These are phyloP conservation scores for Coptodon bakossiorum DNA, from an alignment of 2,113 vertebrate species.

Conservation along the genomic window DNA sequence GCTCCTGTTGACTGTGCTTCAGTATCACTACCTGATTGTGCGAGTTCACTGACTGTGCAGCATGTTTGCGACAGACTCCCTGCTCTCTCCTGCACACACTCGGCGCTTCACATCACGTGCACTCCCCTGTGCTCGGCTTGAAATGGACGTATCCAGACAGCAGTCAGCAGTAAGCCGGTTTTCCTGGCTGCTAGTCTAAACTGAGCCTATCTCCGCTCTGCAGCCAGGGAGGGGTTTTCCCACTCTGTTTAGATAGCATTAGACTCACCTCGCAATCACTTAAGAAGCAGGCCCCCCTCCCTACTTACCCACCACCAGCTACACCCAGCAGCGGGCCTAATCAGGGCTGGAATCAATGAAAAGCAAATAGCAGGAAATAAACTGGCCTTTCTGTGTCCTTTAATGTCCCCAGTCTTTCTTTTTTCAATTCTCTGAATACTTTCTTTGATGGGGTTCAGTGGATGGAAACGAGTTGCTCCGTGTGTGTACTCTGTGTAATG, in stretches of 20 bases:
- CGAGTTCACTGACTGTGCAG: not conserved
- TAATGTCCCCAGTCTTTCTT: not conserved
- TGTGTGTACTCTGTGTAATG: not conserved
- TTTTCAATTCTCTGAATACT: not conserved
- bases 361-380: slow-evolving; percentile 23
- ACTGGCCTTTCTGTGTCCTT: not conserved
- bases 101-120: not conserved
- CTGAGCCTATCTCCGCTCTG: slow-evolving; percentile 36
- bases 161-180: slow-evolving; percentile 11
- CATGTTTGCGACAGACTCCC: not conserved
- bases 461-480: not conserved
- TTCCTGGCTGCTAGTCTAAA: slow-evolving; percentile 26
- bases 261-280: slow-evolving; percentile 40
- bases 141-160: slow-evolving; percentile 29
- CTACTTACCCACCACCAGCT: not conserved
- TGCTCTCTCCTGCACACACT: not conserved
- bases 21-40: not conserved
- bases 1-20: not conserved
- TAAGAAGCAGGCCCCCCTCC: not conserved
- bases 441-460: not conserved
- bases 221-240: slow-evolving; percentile 50
- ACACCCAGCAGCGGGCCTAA: slow-evolving; percentile 12
- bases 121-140: slow-evolving; percentile 19
- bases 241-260: slow-evolving; percentile 36
- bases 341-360: slow-evolving; percentile 20